Conservation (phyloP, 2,113 vertebrate genomes). For the Pleuronectes platessa region DNA sequence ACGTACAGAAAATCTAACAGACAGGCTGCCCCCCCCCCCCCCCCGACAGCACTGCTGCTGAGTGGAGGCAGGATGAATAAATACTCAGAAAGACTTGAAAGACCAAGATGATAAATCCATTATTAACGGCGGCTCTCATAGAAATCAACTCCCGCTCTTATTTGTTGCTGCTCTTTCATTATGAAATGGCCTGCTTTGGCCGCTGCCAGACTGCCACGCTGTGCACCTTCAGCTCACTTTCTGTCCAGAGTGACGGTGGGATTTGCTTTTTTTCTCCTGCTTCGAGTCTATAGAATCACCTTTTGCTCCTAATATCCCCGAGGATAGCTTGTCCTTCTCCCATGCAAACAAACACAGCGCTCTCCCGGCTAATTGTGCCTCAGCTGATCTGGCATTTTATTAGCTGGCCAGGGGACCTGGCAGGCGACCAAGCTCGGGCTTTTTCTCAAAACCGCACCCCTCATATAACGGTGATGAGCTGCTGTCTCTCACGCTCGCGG, state of each 20-base stretch:
- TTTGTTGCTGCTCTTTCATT: conserved; percentile 48
- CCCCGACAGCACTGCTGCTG: conserved; percentile 10
- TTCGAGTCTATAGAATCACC: conserved; percentile 63
- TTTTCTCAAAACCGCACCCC: conserved; percentile 33
- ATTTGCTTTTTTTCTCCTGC: conserved; percentile 65
- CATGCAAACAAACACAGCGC: conserved; percentile 43
- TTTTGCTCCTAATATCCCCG: conserved; percentile 47
- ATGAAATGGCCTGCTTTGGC: conserved; percentile 36
- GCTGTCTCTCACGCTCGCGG: conserved; percentile 44
- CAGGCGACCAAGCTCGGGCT: conserved; percentile 15
- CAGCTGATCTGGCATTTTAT: conserved; percentile 67
- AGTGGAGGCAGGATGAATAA: conserved; percentile 31
- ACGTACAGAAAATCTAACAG: conserved; percentile 40
- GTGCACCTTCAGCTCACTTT: conserved; percentile 24
- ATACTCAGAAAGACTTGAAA: conserved; percentile 42
- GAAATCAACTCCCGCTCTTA: conserved; percentile 39
- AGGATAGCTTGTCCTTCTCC: conserved; percentile 32
- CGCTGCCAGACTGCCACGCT: conserved; percentile 26
- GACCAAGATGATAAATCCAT: conserved; percentile 56
- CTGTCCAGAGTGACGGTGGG: conserved; percentile 27
- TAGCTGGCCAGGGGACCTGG: conserved; percentile 28
- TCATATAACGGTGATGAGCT: conserved; percentile 54
- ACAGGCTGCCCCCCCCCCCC: conserved; percentile 21
- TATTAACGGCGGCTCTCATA: conserved; percentile 49
- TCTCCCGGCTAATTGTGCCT: conserved; percentile 49